A percentile compares a stretch with the other conserved stretches of the same genome.
Evolutionary conservation across 2,113 vertebrate genomes (phyloP).

Genomic region (Delphinapterus leucas): DNA sequence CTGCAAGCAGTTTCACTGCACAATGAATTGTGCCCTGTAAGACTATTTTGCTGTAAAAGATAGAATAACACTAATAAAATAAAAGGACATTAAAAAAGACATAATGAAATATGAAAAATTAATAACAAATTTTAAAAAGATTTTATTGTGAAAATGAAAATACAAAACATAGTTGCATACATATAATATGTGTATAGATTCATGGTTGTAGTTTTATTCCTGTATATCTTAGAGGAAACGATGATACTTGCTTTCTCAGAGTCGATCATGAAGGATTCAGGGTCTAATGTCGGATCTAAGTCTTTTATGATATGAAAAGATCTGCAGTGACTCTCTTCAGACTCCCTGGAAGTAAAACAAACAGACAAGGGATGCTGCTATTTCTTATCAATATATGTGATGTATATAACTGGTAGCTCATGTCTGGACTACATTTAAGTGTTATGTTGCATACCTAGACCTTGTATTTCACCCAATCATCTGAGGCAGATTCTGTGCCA

Average conservation of each 20-base stretch:
- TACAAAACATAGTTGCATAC: not conserved
- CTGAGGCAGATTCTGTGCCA: not conserved
- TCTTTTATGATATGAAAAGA: not conserved
- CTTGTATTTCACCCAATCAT: not conserved
- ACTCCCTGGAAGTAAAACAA: not conserved
- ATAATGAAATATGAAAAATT: not conserved
- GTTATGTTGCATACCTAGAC: not conserved
- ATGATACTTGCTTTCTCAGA: not conserved
- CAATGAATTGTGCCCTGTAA: not conserved
- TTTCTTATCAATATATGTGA: not conserved
- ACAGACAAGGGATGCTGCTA: too few relatives aligned
- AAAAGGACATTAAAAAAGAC: not conserved
- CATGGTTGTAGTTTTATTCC: not conserved
- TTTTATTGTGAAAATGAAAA: not conserved
- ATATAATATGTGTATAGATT: not conserved
- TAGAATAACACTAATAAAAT: not conserved
- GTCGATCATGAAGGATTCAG: not conserved
- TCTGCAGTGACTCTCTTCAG: not conserved
- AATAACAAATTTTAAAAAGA: not conserved
- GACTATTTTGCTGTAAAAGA: not conserved
- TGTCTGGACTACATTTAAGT: not conserved
- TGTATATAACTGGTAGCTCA: not conserved
- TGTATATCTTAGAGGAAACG: not conserved
- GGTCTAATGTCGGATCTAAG: not conserved
- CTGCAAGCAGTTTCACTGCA: not conserved